These are phyloP conservation scores for Cuculus canorus DNA, from an alignment of 2,797 vertebrate genomes.

Conservation along the genomic window DNA sequence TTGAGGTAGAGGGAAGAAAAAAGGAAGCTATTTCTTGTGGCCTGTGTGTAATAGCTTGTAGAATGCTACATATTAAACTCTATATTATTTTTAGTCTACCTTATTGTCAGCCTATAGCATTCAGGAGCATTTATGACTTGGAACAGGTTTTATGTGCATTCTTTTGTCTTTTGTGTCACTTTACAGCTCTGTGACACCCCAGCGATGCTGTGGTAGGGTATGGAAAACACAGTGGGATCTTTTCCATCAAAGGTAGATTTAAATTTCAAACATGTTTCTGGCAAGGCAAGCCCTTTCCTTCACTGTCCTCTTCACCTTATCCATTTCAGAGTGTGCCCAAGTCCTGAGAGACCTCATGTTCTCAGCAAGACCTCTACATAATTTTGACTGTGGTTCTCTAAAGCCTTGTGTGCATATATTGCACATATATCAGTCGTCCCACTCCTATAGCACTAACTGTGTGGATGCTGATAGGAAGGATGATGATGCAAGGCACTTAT, in stretches of 20 bases:
- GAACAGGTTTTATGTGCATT: neutral
- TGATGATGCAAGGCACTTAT: neutral
- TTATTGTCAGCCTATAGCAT: neutral
- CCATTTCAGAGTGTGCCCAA: neutral
- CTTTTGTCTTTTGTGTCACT: neutral
- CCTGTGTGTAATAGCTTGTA: neutral
- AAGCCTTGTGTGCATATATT: neutral
- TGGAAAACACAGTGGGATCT: neutral
- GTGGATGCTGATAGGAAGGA: neutral
- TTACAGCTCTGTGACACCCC: neutral
- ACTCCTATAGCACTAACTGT: neutral
- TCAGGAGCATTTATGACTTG: neutral
- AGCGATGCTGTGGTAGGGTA: neutral
- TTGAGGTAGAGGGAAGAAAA: neutral
- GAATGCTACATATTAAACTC: neutral
- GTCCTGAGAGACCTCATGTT: neutral
- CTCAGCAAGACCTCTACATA: neutral
- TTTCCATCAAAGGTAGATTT: neutral
- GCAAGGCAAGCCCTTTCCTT: neutral
- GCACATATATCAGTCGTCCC: no score
- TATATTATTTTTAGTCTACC: neutral
- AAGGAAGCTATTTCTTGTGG: neutral
- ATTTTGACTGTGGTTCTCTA: neutral
- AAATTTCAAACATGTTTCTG: neutral
- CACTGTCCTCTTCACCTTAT: neutral